phyloP scores from a whole-genome alignment of 2,797 vertebrate species.

The Smutsia temminckii region DNA sequence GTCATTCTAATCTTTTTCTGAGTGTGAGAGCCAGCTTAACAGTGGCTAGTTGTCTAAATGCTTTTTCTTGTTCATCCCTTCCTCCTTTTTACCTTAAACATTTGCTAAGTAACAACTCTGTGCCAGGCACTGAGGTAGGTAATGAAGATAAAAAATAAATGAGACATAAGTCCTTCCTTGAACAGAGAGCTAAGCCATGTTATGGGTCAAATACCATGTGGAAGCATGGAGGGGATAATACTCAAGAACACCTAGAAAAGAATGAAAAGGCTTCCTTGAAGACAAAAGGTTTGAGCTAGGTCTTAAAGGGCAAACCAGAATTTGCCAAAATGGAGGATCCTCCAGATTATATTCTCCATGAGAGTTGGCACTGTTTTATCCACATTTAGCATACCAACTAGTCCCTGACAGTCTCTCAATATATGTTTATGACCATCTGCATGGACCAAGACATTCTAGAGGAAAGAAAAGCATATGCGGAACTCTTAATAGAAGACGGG shows the following conservation, averaged over 20 bases:
- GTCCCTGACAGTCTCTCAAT: neutral
- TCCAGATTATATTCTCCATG: neutral
- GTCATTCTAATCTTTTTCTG: neutral
- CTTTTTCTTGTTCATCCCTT: neutral
- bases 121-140: neutral
- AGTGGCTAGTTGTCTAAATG: neutral
- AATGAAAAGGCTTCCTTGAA: neutral
- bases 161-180: neutral
- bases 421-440: neutral
- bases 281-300: neutral
- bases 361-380: neutral
- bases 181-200: neutral
- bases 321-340: neutral
- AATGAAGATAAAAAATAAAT: neutral
- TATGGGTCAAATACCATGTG: neutral
- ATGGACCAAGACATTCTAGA: neutral
- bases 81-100: neutral
- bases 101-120: neutral
- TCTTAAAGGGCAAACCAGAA: neutral
- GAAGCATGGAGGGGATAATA: neutral
- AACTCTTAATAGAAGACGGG: neutral
- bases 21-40: neutral
- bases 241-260: neutral
- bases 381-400: neutral
- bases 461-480: neutral